Base-by-base conservation (phyloP, 2,888 invertebrate species). In the Pammene fasciana region DNA sequence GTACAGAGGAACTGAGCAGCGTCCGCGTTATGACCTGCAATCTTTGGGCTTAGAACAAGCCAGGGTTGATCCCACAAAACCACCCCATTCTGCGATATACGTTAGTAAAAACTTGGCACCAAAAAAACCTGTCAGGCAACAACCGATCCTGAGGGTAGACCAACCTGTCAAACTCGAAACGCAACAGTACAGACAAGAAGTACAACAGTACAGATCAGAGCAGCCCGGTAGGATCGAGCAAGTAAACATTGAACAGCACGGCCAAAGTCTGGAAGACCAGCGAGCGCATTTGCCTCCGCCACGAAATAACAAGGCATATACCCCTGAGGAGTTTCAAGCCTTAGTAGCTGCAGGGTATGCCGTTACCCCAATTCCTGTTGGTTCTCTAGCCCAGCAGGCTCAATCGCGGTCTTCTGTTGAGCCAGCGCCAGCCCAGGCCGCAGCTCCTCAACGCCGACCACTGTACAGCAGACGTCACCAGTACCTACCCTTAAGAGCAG, bases 291-390 rank as follows among this genome's bases (percentile, higher is more conserved):
- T 93, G 64, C 93, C 93, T 65, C 93, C 93, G 1, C 93, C 93
- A 9, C 92, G 84, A 72, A 93, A 93, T 68, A 92, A 90, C 72
- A 92, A 88, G 73, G 93, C 93, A 1, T 93, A 93, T 68, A 93
- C 93, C 62, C 93, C 92, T 68, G 93, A 93, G 67, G 93, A 93
- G 73, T 93, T 93, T 70, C 87, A 88, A 18, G 93, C 92, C 13
- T 81, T 93, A 70, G 85, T 93, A 50, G 92, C 89, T 11, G 93
- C 93, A 68, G 93, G 93, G 0, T 93, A 93, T 72, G 83, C 93
- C 1, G 93, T 93, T 0, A 93, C 93, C 3, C 93, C 93, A 43
- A 84, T 93, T 48, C 93, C 93, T 64, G 89, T 93, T 0, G 86
- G 86, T 46, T 81, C 88, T 0, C 64, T 80, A 34, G 84, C 79